These are phyloP conservation scores for Dryas iulia DNA, from an alignment of 1,140 invertebrate genomes.

Conservation along the genomic window DNA sequence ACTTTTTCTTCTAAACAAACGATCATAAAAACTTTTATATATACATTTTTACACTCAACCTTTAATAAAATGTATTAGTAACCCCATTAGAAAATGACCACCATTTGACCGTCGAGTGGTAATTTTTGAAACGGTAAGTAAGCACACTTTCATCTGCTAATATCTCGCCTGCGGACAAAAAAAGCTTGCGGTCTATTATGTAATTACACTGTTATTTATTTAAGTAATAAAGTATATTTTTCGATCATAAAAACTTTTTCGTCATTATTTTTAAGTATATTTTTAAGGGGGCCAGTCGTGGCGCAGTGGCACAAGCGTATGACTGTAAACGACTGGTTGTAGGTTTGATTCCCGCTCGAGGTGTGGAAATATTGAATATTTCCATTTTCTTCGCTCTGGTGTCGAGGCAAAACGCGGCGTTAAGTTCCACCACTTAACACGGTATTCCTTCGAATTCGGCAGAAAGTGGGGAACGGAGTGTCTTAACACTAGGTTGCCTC, in stretches of 20 bases:
- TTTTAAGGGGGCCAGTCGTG: not conserved
- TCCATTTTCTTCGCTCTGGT: no score
- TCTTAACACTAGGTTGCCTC: no score
- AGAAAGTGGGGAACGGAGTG: no score
- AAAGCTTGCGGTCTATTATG: not conserved
- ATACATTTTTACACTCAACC: not conserved
- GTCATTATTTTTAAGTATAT: not conserved
- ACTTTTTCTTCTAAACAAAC: not conserved
- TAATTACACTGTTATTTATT: constrained; percentile 7
- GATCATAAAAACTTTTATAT: not conserved
- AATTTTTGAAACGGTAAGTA: constrained; percentile 11
- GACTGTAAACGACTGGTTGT: no score
- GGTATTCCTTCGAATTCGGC: no score
- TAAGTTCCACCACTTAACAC: no score
- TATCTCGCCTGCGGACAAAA: not conserved
- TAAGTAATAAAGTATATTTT: constrained; percentile 1
- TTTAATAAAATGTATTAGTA: constrained; percentile 7
- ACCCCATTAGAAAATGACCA: constrained; percentile 12
- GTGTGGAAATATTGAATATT: no score
- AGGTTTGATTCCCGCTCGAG: no score
- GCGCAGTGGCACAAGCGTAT: no score
- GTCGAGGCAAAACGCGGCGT: no score
- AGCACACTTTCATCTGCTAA: constrained; percentile 5
- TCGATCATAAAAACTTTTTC: not conserved
- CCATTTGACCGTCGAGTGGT: constrained; percentile 4